Conservation (phyloP, 2,113 vertebrate species). For the Phylloscopus trochilus region DNA sequence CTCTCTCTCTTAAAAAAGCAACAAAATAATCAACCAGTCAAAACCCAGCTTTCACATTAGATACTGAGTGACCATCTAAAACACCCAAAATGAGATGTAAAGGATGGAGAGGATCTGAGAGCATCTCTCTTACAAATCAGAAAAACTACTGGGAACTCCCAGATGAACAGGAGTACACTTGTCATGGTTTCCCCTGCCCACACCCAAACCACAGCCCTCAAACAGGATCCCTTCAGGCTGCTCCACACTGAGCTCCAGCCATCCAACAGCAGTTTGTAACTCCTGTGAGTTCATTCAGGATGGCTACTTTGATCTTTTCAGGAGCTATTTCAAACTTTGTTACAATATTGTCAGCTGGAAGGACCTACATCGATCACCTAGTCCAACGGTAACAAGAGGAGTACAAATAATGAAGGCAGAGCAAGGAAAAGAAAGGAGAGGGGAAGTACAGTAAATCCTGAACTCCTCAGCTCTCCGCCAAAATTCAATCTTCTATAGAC, state of each 20-base stretch:
- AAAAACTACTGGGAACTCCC: background rate
- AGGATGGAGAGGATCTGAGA: background rate
- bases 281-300: background rate
- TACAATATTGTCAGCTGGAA: background rate
- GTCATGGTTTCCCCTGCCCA: background rate
- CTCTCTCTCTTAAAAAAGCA: background rate
- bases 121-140: background rate
- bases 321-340: background rate
- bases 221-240: background rate
- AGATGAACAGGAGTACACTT: background rate
- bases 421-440: background rate
- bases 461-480: background rate
- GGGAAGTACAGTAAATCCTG: slow-evolving; percentile 19
- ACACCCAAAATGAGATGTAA: background rate
- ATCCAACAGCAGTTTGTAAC: background rate
- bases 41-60: background rate
- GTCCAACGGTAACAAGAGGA: background rate
- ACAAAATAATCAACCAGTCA: background rate
- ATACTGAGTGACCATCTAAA: background rate
- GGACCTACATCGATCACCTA: background rate
- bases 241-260: background rate
- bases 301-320: background rate
- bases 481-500: background rate
- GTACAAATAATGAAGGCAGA: background rate
- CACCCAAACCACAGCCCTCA: background rate